Base-by-base conservation (phyloP, 2,888 invertebrate genomes). In the Morpho achilles region DNA sequence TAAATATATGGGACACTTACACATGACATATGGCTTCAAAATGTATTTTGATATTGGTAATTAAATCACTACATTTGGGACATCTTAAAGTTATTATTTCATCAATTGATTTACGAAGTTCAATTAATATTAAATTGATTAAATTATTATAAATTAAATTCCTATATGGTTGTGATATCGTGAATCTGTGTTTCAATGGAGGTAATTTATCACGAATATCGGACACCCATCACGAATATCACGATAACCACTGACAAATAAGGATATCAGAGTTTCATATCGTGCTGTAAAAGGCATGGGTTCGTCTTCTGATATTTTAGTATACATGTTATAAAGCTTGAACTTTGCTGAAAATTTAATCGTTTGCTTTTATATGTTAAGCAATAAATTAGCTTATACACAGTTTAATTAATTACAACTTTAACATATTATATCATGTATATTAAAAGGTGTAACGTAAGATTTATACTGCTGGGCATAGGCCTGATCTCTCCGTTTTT, bases 31-130 rank as follows among this genome's bases (percentile, higher is more conserved):
- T 44, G 32, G n/a, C 42, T 32, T 52, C 10, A 52, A 52, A 32
- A 32, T 32, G 3, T 32, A 32, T 32, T 32, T 32, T 32, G 3
- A 32, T 32, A 32, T 32, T 3, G 3, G 4, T 32, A 5, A 32
- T 32, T 32, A 5, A 16, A 16, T 16, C 16, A 32, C 32, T 32
- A 32, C 5, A 32, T 45, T 43, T 51, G 45, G 32, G 7, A 39
- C 32, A 39, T 45, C 39, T 39, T 52, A 45, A 52, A 64, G 65
- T 67, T 68, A 68, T 68, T 43, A 32, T 49, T 39, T 32, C 50
- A 44, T 56, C 43, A 47, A 55, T 48, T 53, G 53, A 47, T 47
- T 46, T 49, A 49, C 42, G 10, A 46, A 10, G 9, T 46, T 22
- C 46, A 56, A 56, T 51, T 46, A 50, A 53, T 45, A 39, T 32